A percentile compares a stretch with the other conserved stretches of the same genome.
These are phyloP conservation scores for Poeciliopsis gracilis DNA, from an alignment of 2,797 vertebrate genomes.

Conservation along the genomic window DNA sequence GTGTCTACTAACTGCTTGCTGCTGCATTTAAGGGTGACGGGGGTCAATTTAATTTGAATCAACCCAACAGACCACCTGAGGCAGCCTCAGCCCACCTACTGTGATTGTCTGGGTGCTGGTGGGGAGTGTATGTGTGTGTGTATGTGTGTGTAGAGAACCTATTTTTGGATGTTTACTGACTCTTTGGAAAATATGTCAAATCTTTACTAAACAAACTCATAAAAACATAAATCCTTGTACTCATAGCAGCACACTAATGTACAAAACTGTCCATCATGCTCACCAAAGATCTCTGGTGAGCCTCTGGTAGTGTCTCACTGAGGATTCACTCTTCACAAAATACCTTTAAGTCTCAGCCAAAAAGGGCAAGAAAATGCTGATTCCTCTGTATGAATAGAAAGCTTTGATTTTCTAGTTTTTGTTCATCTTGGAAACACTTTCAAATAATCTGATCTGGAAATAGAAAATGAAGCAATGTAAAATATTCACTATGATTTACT, in stretches of 20 bases:
- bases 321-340: background rate
- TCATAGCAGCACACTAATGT: constrained; percentile 7
- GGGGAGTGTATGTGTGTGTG: background rate
- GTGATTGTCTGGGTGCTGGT: constrained; percentile 9
- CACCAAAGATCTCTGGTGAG: background rate
- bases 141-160: background rate
- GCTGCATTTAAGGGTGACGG: constrained; percentile 51
- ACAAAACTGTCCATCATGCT: background rate
- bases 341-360: background rate
- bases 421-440: background rate
- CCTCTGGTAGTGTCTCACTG: background rate
- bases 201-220: background rate
- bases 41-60: constrained; percentile 73
- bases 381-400: background rate
- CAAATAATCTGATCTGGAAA: background rate
- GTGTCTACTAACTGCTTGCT: constrained; percentile 53
- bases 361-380: background rate
- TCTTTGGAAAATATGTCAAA: constrained; percentile 11
- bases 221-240: constrained; percentile 6
- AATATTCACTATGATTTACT: background rate
- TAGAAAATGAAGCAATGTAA: background rate
- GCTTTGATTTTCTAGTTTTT: background rate
- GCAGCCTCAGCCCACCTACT: constrained; percentile 51
- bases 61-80: constrained; percentile 59
- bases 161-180: constrained; percentile 2